These are phyloP conservation scores for Capromys pilorides DNA, from an alignment of 2,797 vertebrate species.

Conservation along the genomic window DNA sequence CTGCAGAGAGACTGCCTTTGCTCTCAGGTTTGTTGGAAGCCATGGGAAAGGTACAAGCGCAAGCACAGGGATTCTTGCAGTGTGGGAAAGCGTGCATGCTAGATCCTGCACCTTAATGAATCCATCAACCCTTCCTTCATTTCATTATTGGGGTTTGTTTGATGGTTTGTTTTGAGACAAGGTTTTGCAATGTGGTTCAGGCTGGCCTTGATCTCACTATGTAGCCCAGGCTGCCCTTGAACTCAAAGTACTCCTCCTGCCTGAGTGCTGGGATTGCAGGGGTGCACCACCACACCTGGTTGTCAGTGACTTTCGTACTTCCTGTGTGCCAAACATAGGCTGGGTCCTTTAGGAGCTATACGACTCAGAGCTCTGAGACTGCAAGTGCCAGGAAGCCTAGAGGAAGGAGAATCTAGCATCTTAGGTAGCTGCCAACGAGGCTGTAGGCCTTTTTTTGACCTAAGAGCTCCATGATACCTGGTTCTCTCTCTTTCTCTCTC, in stretches of 20 bases:
- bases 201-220: neutral
- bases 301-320: neutral
- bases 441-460: neutral
- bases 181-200: neutral
- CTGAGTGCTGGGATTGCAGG: neutral
- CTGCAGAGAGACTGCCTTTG: neutral
- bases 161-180: neutral
- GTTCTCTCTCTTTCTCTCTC: neutral
- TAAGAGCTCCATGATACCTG: neutral
- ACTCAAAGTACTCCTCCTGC: neutral
- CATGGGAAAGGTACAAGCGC: neutral
- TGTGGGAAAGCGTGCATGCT: neutral
- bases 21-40: conserved; percentile 61
- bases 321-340: neutral
- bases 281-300: neutral
- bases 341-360: neutral
- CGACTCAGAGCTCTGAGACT: neutral
- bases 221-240: too few species aligned
- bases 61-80: neutral
- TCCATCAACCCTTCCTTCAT: neutral
- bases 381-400: neutral
- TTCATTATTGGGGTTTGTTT: neutral
- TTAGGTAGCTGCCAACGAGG: neutral
- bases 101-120: neutral
- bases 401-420: neutral